Evolutionary conservation across 2,888 invertebrate species (phyloP), one percentile per base, ranked within the genome.

Genomic region (Seira musarum): DNA sequence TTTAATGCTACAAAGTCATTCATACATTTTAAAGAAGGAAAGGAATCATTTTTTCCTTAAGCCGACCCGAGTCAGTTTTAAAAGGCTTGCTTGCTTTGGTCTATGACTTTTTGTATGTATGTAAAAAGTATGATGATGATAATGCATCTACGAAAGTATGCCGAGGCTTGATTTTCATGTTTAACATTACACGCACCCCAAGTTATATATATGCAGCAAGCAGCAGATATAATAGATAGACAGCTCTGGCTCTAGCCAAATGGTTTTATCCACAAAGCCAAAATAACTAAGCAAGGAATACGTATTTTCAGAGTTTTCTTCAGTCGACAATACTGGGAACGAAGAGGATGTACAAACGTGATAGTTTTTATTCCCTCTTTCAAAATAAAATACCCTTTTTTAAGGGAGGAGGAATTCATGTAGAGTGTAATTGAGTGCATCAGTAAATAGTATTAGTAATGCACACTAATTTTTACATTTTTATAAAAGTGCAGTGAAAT

Each of bases 361-460:
- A 53, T 53, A 53, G 53, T 53, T 53, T 13, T 53, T 13, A 53
- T 53, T 53, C 53, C 53, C 53, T 53, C 53, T 53, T 53, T 53
- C n/a, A 53, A 53, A 53, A 53, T 53, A n/a, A 53, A 53, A 53
- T 53, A 8, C 53, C 53, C 53, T 53, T 53, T 40, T 53, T 53
- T n/a, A 53, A 53, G 53, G 53, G 30, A 30, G 30, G 53, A 8
- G 53, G 53, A 53, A 53, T 53, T 53, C 53, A 53, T 30, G 30
- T 30, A 30, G 30, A 30, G 53, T 53, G 53, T 17, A 30, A 30
- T 30, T 30, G 30, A 30, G 30, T 30, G 30, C 30, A 30, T 30
- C 30, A 30, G 30, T 30, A 30, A 30, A 30, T 30, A 5, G 30
- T 30, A 30, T 2, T 30, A 30, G 30, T 8, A 8, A 53, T 53